Evolutionary conservation across 2,113 vertebrate species (phyloP), one percentile per base, ranked within the genome.

Genomic region (Corythornis vintsioides): DNA sequence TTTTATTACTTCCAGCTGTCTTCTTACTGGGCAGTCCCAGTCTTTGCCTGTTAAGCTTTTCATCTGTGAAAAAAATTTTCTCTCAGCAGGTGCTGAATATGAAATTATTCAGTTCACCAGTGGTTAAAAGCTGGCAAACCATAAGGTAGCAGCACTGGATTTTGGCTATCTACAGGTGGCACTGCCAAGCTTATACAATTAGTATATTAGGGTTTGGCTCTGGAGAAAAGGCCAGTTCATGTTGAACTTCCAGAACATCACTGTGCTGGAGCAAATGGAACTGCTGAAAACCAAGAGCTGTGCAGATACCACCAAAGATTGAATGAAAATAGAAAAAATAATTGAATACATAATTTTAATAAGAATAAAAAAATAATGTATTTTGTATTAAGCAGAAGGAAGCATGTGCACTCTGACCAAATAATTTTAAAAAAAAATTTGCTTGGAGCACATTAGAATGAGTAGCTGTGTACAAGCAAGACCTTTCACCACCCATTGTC

Each of bases 61-160:
- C 8, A 38, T 72, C 86, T 91, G 35, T 4, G 9, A 67, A 66
- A 50, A 40, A 80, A 25, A 25, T 7, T 6, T 52, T 74, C 42
- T 65, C 73, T 72, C 78, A 73, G 66, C 50, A 66, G 81, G 38
- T 84, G 52, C 50, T 76, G 74, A 79, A 90, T 72, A 76, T 92
- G 50, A 74, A 92, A 84, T 86, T 59, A 70, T 4, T 95, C 45
- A 59, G 45, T 83, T 86, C 70, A 70, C 82, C 66, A 66, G 31
- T 79, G 69, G 42, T 73, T 92, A 76, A 93, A 95, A 84, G 73
- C 67, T 89, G 71, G 22, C 15, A 66, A 70, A 66, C 74, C 65
- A 9, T 42, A 69, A 78, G 50, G 31, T 50, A 31, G 48, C 38
- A 65, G 66, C 81, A 50, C n/a, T 35, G 25, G 26, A 69, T 91